Evolutionary conservation across 2,113 vertebrate species (phyloP).

Genomic region (Indicator maculatus): DNA sequence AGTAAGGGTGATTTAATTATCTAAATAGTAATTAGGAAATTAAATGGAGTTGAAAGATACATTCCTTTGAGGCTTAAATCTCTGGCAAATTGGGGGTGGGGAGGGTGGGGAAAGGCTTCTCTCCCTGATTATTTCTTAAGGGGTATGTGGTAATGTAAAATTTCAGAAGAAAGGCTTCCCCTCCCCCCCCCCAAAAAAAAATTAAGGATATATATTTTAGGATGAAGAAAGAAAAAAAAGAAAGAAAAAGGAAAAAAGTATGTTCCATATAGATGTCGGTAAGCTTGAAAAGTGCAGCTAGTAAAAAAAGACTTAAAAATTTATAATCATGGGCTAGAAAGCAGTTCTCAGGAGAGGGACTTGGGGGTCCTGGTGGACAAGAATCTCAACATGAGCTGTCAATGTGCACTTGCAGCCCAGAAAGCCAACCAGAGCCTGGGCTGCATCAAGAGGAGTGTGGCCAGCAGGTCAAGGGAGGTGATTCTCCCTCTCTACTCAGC

Average conservation of each 20-base stretch:
- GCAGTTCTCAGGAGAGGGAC: too few species aligned
- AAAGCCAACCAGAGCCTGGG: too few species aligned
- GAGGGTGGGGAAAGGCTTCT: slow-evolving; percentile 2
- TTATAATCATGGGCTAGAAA: not conserved
- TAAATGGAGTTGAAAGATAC: slow-evolving; percentile 21
- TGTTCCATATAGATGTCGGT: not conserved
- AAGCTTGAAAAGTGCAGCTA: not conserved
- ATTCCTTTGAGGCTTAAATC: not conserved
- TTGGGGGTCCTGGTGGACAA: too few species aligned
- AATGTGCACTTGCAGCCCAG: too few species aligned
- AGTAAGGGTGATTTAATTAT: slow-evolving; percentile 17
- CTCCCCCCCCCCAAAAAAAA: not conserved
- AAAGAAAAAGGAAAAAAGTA: not conserved
- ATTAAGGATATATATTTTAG: not conserved
- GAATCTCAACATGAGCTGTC: too few species aligned
- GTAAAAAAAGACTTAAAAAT: not conserved
- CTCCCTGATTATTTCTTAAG: not conserved
- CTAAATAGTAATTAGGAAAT: slow-evolving; percentile 50
- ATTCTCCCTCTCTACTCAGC: too few species aligned
- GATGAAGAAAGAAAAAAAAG: not conserved
- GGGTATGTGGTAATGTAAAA: not conserved
- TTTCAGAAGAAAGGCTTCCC: not conserved
- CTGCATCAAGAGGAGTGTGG: too few species aligned
- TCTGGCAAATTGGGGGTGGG: not conserved
- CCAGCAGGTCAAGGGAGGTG: too few species aligned